Evolutionary conservation across 2,888 invertebrate genomes (phyloP).

Genomic region (Loripinus fragilis): DNA sequence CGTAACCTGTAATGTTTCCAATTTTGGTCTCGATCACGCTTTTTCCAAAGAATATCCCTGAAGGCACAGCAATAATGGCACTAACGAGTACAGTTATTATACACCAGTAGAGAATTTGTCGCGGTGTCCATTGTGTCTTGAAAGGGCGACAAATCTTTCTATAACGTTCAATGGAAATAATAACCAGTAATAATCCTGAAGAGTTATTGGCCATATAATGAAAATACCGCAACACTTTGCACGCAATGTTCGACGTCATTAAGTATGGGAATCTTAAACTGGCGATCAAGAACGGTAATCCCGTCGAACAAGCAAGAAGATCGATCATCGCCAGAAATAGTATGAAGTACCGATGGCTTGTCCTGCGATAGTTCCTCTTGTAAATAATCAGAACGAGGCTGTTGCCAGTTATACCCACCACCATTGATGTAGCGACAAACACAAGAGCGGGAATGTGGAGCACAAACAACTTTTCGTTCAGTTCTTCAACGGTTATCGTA

Average conservation of each 20-base stretch:
- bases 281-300: constrained; percentile 60
- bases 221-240: constrained; percentile 49
- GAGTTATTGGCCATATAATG: constrained; percentile 59
- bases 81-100: constrained; percentile 39
- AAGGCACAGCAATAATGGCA: constrained; percentile 37
- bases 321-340: constrained; percentile 61
- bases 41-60: constrained; percentile 40
- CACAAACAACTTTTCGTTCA: constrained; percentile 49
- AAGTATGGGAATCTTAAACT: constrained; percentile 63
- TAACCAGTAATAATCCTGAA: constrained; percentile 60
- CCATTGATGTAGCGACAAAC: constrained; percentile 43
- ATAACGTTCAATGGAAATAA: constrained; percentile 61
- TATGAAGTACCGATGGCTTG: constrained; percentile 61
- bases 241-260: constrained; percentile 53
- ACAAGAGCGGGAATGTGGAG: constrained; percentile 57
- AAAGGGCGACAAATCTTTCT: constrained; percentile 63
- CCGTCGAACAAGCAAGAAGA: constrained; percentile 51
- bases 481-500: constrained; percentile 39
- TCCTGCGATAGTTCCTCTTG: constrained; percentile 49
- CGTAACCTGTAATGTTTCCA: constrained; percentile 44
- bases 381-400: constrained; percentile 56
- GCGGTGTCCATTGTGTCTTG: constrained; percentile 50
- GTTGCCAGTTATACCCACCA: constrained; percentile 59
- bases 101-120: constrained; percentile 45
- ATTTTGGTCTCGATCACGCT: constrained; percentile 48